Base-by-base conservation (phyloP, 2,888 invertebrate species). In the Megaustenia siamemsis region DNA sequence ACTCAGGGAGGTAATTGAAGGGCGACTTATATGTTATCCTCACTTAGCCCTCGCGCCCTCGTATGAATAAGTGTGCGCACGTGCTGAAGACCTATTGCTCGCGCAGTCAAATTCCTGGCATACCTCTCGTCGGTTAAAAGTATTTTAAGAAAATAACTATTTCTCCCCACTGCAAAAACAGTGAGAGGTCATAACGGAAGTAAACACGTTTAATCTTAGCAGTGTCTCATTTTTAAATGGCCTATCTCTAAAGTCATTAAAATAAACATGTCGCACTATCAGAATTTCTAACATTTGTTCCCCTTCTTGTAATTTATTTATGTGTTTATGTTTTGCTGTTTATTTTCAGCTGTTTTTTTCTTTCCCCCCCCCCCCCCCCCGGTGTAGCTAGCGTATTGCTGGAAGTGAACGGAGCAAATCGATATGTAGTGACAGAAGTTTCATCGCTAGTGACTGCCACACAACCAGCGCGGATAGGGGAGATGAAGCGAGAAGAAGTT, bases 41-140 rank as follows among this genome's bases (percentile, higher is more conserved):
- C 43, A 71, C 43, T 43, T 43, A 43, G 24, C 10, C 10, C 71
- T 71, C 43, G 10, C 71, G 28, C n/a, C 43, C 43, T 43, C n/a
- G 71, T 71, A 71, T 71, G 71, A 71, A 71, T 71, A 28, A 71
- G 71, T 45, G 10, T 28, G 71, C 71, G n/a, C 71, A 71, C 71
- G 71, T 71, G 71, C 71, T 43, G 43, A 71, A 71, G 40, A 24
- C 40, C 28, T n/a, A 71, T 71, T 63, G n/a, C 71, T 43, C 71
- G 6, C 28, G 43, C 43, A 71, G 71, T 69, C 69, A 69, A 69
- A 71, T 71, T 71, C 71, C 28, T 71, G 6, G n/a, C 71, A 43
- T 71, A 35, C 43, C 71, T 71, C 71, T 10, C 2, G 43, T 28
- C n/a, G n/a, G 10, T 40, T 71, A 43, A 71, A 45, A 43, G 71